Percentiles rank a stretch among this genome's conserved stretches.
Evolutionary conservation across 2,888 invertebrate species (phyloP).

Genomic region (Volucella zonaria): DNA sequence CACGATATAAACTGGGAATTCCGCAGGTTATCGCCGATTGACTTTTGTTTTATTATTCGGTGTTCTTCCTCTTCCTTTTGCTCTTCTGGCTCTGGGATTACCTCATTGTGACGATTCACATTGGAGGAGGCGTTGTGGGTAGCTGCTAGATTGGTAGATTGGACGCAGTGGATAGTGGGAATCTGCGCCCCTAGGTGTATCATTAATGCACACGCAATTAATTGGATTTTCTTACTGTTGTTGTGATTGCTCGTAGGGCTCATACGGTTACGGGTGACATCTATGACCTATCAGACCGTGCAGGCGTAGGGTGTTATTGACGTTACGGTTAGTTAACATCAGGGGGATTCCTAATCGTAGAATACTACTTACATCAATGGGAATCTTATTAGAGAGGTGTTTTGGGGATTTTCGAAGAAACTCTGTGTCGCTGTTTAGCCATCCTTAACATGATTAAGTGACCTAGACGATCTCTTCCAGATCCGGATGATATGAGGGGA

Average conservation of each 20-base stretch:
- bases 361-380: neutral
- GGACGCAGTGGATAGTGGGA: constrained; percentile 5
- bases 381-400: neutral
- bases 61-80: neutral
- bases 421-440: no score
- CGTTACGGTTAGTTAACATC: constrained; percentile 39
- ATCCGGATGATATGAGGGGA: no score
- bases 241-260: neutral
- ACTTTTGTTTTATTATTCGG: constrained; percentile 32
- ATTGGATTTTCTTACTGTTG: constrained; percentile 30
- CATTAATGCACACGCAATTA: constrained; percentile 49
- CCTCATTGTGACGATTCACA: constrained; percentile 44
- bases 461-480: no score
- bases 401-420: neutral
- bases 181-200: constrained; percentile 39
- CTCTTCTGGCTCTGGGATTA: constrained; percentile 37
- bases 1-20: constrained; percentile 70
- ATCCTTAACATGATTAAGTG: no score
- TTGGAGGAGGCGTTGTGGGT: constrained; percentile 1
- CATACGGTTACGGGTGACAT: no score
- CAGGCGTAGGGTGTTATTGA: constrained; percentile 11
- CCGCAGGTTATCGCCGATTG: constrained; percentile 56
- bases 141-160: neutral
- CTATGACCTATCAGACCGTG: neutral
- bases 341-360: constrained; percentile 35